Percentiles rank a stretch among this genome's conserved stretches.
Evolutionary conservation across 2,888 invertebrate genomes (phyloP).

Genomic region (Eudemis profundana): DNA sequence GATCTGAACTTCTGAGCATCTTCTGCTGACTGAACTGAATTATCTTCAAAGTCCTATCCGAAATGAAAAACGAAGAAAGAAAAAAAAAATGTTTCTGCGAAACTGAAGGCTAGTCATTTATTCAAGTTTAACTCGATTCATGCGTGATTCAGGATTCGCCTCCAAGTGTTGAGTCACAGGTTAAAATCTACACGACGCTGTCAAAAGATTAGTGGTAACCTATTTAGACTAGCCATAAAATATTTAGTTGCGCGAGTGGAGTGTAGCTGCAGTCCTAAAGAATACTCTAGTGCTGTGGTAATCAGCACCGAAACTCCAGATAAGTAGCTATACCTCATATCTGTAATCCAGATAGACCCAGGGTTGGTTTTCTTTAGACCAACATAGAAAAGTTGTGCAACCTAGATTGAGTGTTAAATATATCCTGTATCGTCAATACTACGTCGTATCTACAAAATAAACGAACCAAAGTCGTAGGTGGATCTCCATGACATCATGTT

Average conservation of each 20-base stretch:
- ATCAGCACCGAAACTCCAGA: no score
- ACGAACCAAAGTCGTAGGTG: conserved; percentile 57
- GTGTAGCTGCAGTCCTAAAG: no score
- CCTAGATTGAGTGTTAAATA: no score
- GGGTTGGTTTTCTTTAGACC: no score
- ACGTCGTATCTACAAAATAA: conserved; percentile 24
- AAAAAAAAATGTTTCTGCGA: not conserved
- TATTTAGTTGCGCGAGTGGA: no score
- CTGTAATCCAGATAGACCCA: no score
- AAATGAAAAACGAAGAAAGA: not conserved
- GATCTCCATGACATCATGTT: conserved; percentile 69
- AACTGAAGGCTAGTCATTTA: conserved; percentile 8
- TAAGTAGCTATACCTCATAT: no score
- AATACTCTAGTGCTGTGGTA: no score
- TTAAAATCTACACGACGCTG: conserved; percentile 1
- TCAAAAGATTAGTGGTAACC: not conserved
- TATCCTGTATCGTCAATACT: conserved; percentile 18
- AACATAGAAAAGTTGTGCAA: no score
- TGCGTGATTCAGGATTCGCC: conserved; percentile 21
- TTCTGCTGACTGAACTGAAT: no score
- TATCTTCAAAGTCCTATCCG: not conserved
- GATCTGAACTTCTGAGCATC: no score
- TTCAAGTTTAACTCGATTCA: conserved; percentile 23
- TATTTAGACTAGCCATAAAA: conserved; percentile 1
- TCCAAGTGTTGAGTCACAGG: conserved; percentile 15